Conservation (phyloP, 2,888 invertebrate genomes). For the Griposia aprilina region DNA sequence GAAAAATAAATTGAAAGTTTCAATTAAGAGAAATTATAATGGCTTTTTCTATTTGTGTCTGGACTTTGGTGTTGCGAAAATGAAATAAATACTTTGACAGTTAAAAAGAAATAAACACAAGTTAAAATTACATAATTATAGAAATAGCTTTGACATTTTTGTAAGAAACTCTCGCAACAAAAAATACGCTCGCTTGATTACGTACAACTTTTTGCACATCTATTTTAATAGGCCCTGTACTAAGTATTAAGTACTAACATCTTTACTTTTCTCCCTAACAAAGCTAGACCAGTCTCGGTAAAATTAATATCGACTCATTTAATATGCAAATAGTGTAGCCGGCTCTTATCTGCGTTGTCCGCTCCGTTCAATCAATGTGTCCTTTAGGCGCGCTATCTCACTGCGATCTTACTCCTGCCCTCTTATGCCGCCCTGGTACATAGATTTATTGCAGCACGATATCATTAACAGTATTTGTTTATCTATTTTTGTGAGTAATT, state of each 20-base stretch:
- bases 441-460: slow-evolving; percentile 82
- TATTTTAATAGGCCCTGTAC: slow-evolving; percentile 64
- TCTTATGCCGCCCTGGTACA: slow-evolving; percentile 83
- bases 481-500: slow-evolving; percentile 75
- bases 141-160: background rate
- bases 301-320: slow-evolving; percentile 89
- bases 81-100: background rate
- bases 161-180: slow-evolving; percentile 1
- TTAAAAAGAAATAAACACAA: background rate
- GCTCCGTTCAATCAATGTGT: slow-evolving; percentile 89
- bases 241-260: slow-evolving; percentile 57
- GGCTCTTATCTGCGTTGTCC: slow-evolving; percentile 86
- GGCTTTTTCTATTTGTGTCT: slow-evolving; percentile 17
- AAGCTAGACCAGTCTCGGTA: slow-evolving; percentile 73
- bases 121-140: background rate
- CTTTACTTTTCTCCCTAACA: slow-evolving; percentile 64
- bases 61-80: background rate
- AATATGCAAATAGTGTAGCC: slow-evolving; percentile 88
- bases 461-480: slow-evolving; percentile 80
- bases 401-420: slow-evolving; percentile 80
- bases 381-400: slow-evolving; percentile 85
- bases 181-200: slow-evolving; percentile 41
- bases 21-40: slow-evolving; percentile 36
- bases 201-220: slow-evolving; percentile 26
- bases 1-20: slow-evolving; percentile 50